Percentiles rank a stretch among this genome's conserved stretches.
Conservation (phyloP, 1,140 invertebrate species). For the Ectropis grisescens region DNA sequence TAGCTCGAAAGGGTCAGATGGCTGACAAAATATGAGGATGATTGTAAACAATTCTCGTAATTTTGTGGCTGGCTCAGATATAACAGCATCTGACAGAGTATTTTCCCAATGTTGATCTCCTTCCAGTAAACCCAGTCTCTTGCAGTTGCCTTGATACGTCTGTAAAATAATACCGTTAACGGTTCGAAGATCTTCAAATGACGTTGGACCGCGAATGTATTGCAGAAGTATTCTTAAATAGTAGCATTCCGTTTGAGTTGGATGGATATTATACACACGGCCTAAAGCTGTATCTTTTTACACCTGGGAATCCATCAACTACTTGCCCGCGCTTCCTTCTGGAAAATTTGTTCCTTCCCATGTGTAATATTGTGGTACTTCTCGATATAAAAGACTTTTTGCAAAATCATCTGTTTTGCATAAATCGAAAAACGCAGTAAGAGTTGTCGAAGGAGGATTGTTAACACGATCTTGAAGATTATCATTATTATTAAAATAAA, state of each 20-base stretch:
- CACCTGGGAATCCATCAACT: conserved; percentile 11
- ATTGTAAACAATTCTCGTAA: conserved; percentile 15
- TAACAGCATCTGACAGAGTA: conserved; percentile 14
- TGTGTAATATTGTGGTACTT: conserved; percentile 43
- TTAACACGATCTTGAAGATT: conserved; percentile 7
- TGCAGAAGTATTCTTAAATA: conserved; percentile 13
- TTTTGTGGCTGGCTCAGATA: conserved; percentile 6
- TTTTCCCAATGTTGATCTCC: conserved; percentile 17
- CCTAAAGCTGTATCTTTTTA: conserved; percentile 12
- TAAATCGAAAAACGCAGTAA: conserved; percentile 47
- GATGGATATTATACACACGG: conserved; percentile 9
- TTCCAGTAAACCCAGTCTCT: conserved; percentile 13
- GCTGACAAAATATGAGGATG: conserved; percentile 16
- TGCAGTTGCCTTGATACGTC: conserved; percentile 18
- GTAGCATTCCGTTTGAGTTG: conserved; percentile 1
- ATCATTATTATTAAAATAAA: conserved; percentile 34
- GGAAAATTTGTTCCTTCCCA: conserved; percentile 21
- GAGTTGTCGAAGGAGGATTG: conserved; percentile 39
- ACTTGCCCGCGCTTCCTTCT: conserved; percentile 14
- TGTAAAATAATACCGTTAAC: conserved; percentile 12
- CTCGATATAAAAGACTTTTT: conserved; percentile 36
- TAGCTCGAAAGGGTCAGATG: conserved; percentile 13
- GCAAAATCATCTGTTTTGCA: conserved; percentile 37
- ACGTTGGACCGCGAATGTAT: conserved; percentile 14
- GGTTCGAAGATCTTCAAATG: conserved; percentile 14